phyloP scores from a whole-genome alignment of 2,888 invertebrate genomes.

The Carterocephalus palaemon region DNA sequence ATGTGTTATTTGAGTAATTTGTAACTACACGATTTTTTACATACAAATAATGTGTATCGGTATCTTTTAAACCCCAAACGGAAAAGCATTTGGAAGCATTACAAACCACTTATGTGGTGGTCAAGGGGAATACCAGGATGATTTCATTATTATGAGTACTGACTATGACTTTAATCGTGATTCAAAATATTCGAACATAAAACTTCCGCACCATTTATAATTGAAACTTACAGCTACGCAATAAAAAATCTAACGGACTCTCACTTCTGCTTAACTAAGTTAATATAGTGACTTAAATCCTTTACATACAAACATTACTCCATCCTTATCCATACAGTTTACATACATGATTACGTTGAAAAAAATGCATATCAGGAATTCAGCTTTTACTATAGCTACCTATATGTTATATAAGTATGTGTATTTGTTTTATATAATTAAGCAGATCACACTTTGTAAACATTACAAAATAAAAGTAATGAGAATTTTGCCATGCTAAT shows the following conservation, averaged over 20 bases:
- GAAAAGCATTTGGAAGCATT: no score
- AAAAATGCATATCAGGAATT: conserved; percentile 39
- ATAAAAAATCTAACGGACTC: conserved; percentile 22
- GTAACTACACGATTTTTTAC: no score
- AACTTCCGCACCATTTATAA: conserved; percentile 11
- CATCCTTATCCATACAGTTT: conserved; percentile 5
- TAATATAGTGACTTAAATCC: conserved; percentile 22
- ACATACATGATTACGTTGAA: conserved; percentile 16
- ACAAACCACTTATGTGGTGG: no score
- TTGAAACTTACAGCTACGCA: conserved; percentile 8
- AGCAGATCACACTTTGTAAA: conserved; percentile 28
- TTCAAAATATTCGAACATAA: background rate
- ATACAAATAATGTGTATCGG: no score
- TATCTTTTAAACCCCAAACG: no score
- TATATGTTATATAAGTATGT: conserved; percentile 17
- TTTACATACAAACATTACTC: conserved; percentile 13
- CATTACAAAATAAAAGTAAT: conserved; percentile 26
- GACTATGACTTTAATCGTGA: no score
- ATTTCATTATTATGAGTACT: background rate
- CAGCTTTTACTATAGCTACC: conserved; percentile 23
- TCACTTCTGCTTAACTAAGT: conserved; percentile 19
- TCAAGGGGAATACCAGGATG: background rate
- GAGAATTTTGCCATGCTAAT: conserved; percentile 22
- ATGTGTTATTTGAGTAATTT: no score
- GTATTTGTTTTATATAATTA: conserved; percentile 26